Evolutionary conservation across 2,797 vertebrate genomes (phyloP).

Genomic region (Gymnocypris eckloni): DNA sequence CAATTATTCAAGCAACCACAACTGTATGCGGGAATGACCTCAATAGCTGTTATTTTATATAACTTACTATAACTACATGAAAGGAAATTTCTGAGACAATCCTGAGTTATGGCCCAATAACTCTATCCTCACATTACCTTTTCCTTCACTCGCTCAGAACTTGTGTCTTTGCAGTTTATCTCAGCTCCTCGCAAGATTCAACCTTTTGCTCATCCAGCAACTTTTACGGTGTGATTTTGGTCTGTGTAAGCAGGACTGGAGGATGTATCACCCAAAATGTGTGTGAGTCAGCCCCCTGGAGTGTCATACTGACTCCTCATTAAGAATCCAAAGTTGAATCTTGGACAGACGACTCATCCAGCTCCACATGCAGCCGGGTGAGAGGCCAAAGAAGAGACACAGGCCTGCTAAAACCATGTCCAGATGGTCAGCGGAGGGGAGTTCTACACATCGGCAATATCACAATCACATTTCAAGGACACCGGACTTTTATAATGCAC

Average conservation of each 20-base stretch:
- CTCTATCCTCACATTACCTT: slow-evolving; percentile 47
- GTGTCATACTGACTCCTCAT: slow-evolving; percentile 60
- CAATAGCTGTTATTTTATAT: slow-evolving; percentile 37
- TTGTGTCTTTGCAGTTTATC: slow-evolving; percentile 42
- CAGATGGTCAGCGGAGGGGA: slow-evolving; percentile 55
- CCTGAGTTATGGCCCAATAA: slow-evolving; percentile 37
- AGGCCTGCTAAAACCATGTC: slow-evolving; percentile 40
- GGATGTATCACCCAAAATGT: slow-evolving; percentile 58
- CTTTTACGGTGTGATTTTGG: slow-evolving; percentile 51
- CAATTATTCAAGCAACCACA: slow-evolving; percentile 33
- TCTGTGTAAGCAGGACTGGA: slow-evolving; percentile 61
- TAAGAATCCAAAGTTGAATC: slow-evolving; percentile 58
- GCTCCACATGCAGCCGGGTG: slow-evolving; percentile 34
- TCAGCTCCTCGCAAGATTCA: slow-evolving; percentile 28
- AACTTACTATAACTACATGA: slow-evolving; percentile 6
- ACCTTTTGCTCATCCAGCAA: slow-evolving; percentile 58
- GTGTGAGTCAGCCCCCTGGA: slow-evolving; percentile 60
- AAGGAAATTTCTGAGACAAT: slow-evolving; percentile 39
- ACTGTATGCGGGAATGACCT: slow-evolving; percentile 17
- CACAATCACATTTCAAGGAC: slow-evolving; percentile 45
- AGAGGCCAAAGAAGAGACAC: slow-evolving; percentile 36
- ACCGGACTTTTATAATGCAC: not conserved
- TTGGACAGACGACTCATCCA: slow-evolving; percentile 25
- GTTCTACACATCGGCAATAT: slow-evolving; percentile 33
- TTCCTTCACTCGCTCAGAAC: slow-evolving; percentile 33